Conservation (phyloP, 2,888 invertebrate genomes). For the Teleiodes luculella region DNA sequence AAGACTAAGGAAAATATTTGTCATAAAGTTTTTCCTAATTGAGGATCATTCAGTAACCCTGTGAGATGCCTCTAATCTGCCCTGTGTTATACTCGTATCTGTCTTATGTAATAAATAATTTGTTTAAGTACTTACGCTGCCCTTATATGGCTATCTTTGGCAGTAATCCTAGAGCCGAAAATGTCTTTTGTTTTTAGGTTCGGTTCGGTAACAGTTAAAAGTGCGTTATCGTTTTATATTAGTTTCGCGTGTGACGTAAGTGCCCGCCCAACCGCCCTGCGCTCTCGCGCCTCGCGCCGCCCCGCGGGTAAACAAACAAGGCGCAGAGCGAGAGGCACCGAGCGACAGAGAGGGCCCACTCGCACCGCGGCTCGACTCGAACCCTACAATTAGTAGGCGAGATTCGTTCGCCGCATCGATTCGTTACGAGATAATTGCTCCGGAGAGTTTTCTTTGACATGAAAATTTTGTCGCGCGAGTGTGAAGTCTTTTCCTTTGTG, state of each 20-base stretch:
- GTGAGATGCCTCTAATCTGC: no score
- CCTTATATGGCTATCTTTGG: no score
- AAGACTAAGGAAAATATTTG: no score
- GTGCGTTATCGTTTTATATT: constrained; percentile 50
- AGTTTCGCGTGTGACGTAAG: constrained; percentile 55
- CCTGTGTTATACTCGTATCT: no score
- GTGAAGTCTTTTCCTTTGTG: constrained; percentile 39
- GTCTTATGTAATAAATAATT: no score
- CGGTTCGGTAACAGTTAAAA: constrained; percentile 36
- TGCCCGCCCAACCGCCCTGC: constrained; percentile 67
- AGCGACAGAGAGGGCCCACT: constrained; percentile 48
- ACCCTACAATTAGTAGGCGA: constrained; percentile 78
- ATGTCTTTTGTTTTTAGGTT: background rate
- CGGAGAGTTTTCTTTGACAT: constrained; percentile 53
- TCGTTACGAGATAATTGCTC: constrained; percentile 76
- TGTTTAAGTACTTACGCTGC: no score
- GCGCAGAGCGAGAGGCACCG: constrained; percentile 43
- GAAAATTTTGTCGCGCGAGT: constrained; percentile 55
- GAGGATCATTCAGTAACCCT: no score
- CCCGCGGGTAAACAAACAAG: constrained; percentile 59
- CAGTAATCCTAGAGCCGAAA: background rate
- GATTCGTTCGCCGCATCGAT: constrained; percentile 77
- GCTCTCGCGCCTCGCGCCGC: constrained; percentile 55
- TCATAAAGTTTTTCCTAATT: no score
- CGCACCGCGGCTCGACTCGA: constrained; percentile 49